Evolutionary conservation across 2,888 invertebrate genomes (phyloP), one percentile per base, ranked within the genome.

Genomic region (Drosophila quasianomalipes): DNA sequence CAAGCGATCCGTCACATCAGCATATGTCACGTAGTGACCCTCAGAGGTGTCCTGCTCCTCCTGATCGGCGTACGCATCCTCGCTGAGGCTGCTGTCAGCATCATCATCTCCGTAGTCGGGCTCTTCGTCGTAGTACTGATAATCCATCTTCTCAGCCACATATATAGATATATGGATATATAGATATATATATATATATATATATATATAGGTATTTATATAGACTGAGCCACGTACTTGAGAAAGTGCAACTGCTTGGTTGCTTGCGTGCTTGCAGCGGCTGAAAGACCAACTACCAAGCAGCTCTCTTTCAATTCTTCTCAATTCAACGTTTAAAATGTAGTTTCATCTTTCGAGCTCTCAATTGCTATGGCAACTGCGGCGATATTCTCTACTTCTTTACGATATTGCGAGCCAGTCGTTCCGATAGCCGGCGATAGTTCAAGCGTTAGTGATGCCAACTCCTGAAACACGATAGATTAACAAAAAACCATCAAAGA

Each of bases 121-220:
- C 57, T 39, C 53, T 7, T 89, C 89, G 54, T 89, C 85, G 52
- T 77, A 86, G 62, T 87, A 86, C 12, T 82, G 72, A 62, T 89
- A 86, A 22, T 89, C 85, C 88, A 86, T 89, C 7, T 30, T 62
- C n/a, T n/a, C 54, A 26, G 26, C 54, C 44, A 35, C 9, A 7
- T 31, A 22, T 33, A 22, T n/a, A 33, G 6, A 22, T 16, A 22
- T n/a, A 53, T 16, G n/a, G 16, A 16, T 22, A 33, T 35, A 22
- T 26, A 26, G 16, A 9, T 7, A 53, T 31, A 9, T 33, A 14
- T 22, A 16, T 22, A 30, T 53, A 53, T n/a, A 22, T 53, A 31
- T 35, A 22, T 26, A 26, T 28, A 9, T 7, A 33, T 31, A 4
- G 22, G 9, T 22, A 16, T 22, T 5, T 28, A 14, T 35, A 35